These are phyloP conservation scores for Steinernema feltiae DNA, from an alignment of 1,140 invertebrate species.

Conservation along the genomic window DNA sequence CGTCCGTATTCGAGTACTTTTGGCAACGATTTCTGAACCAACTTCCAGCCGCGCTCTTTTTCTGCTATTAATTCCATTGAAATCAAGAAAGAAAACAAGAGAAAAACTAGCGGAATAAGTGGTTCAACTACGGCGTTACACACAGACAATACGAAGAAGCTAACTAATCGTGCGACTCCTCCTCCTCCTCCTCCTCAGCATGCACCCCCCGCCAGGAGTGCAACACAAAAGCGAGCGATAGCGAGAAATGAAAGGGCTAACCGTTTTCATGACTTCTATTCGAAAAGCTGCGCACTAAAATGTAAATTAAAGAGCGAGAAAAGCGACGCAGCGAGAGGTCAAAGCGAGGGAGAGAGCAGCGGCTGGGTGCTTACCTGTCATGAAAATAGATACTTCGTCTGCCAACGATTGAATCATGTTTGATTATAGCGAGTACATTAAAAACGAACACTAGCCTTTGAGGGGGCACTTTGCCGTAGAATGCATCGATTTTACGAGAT, in stretches of 20 bases:
- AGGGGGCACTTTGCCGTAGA: background rate
- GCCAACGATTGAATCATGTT: too few relatives aligned
- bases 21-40: constrained; percentile 53
- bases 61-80: constrained; percentile 23
- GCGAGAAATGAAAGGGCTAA: too few relatives aligned
- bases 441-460: background rate
- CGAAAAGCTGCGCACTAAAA: constrained; percentile 16
- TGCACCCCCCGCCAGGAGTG: background rate
- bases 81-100: too few relatives aligned
- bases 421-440: background rate
- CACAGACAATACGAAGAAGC: background rate
- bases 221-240: constrained; percentile 10
- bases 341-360: background rate
- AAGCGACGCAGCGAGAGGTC: too few relatives aligned
- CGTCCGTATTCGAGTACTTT: constrained; percentile 54
- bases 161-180: too few relatives aligned
- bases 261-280: constrained; percentile 17
- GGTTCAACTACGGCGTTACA: constrained; percentile 9
- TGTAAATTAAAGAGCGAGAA: constrained; percentile 17
- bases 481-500: constrained; percentile 1
- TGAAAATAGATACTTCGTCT: constrained; percentile 42
- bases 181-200: too few relatives aligned
- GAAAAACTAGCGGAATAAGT: too few relatives aligned
- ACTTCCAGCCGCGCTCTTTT: constrained; percentile 46
- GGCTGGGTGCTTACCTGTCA: constrained; percentile 26